Percentiles rank a stretch among this genome's conserved stretches.
Conservation (phyloP, 2,888 invertebrate species). For the Erannis defoliaria region DNA sequence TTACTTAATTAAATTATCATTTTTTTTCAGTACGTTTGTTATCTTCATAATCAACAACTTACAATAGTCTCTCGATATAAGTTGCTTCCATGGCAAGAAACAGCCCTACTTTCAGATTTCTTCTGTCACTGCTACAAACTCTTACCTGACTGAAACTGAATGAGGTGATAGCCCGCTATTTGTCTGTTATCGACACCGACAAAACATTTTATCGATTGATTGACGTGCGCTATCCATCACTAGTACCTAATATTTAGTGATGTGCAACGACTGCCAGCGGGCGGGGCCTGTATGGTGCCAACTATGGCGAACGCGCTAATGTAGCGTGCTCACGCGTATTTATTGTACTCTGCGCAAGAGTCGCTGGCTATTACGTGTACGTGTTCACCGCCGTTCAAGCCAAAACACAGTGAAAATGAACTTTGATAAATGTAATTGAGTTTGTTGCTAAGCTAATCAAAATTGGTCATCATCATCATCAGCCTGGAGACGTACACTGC, state of each 20-base stretch:
- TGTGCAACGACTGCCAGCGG: conserved; percentile 70
- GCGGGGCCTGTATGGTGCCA: conserved; percentile 79
- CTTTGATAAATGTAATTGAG: conserved; percentile 32
- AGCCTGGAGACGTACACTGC: too few relatives aligned
- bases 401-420: conserved; percentile 63
- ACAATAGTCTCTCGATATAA: background rate
- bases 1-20: background rate
- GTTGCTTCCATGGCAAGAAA: background rate
- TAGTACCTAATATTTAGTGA: conserved; percentile 68
- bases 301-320: conserved; percentile 85
- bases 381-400: conserved; percentile 57
- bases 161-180: conserved; percentile 11
- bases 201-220: conserved; percentile 61
- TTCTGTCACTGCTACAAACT: too few relatives aligned
- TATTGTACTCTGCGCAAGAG: conserved; percentile 72
- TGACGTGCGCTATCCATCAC: conserved; percentile 63
- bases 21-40: background rate
- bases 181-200: conserved; percentile 40
- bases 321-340: conserved; percentile 74
- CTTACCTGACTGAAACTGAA: conserved; percentile 1
- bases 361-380: conserved; percentile 64
- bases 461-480: too few relatives aligned
- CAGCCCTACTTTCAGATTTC: too few relatives aligned
- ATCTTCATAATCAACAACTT: background rate
- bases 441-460: conserved; percentile 7